These are phyloP conservation scores for Crypturellus undulatus DNA, from an alignment of 2,113 vertebrate genomes.

Conservation along the genomic window DNA sequence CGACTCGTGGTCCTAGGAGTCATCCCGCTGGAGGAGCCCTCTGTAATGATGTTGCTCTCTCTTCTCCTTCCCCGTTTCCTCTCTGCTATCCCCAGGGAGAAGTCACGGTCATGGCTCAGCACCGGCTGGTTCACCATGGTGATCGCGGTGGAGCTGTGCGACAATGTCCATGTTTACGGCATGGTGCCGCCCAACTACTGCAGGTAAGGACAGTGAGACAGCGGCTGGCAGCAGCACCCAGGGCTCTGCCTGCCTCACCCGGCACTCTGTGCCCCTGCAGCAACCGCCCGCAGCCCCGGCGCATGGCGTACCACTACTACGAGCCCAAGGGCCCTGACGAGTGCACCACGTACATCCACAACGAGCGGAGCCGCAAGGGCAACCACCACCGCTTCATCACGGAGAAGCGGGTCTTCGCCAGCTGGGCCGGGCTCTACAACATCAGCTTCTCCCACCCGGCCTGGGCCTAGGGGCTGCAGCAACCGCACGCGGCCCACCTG, in stretches of 20 bases:
- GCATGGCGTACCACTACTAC: constrained; percentile 96
- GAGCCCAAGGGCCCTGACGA: constrained; percentile 92
- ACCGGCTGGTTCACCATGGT: constrained; percentile 99
- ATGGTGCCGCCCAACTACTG: constrained; percentile 95
- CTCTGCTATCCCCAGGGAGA: constrained; percentile 78
- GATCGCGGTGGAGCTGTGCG: constrained; percentile 93
- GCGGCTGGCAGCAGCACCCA: background rate
- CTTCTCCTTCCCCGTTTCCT: background rate
- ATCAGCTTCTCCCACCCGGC: constrained; percentile 91
- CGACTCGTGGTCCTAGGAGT: too few species aligned
- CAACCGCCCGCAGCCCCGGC: constrained; percentile 79
- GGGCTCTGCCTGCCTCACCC: background rate
- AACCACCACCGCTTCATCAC: constrained; percentile 99
- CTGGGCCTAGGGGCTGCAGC: constrained; percentile 78
- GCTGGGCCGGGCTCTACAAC: constrained; percentile 93
- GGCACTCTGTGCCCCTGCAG: constrained; percentile 17
- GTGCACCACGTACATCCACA: constrained; percentile 91
- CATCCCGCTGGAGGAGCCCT: background rate
- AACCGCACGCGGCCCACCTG: too few species aligned
- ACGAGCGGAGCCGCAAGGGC: constrained; percentile 87
- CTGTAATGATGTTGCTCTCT: background rate
- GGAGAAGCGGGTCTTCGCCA: constrained; percentile 93
- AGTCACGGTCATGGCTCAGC: constrained; percentile 96
- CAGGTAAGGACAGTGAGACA: constrained; percentile 76
- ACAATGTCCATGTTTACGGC: constrained; percentile 92